A percentile compares a stretch with the other conserved stretches of the same genome.
Conservation (phyloP, 2,888 invertebrate genomes). For the Reticulitermes lucifugus region DNA sequence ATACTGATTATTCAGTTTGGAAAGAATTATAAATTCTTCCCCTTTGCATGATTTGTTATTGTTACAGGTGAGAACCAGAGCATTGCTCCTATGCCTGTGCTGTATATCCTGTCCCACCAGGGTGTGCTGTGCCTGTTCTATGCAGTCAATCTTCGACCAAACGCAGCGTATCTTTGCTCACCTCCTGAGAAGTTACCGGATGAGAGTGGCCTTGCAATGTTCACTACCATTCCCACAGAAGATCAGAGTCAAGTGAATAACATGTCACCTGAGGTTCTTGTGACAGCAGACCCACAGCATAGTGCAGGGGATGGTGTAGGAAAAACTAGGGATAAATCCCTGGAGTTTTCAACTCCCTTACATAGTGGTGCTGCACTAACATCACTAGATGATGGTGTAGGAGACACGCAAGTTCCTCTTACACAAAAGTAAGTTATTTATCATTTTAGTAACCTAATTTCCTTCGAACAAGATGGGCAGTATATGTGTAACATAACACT, state of each 20-base stretch:
- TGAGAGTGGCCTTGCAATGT: conserved; percentile 54
- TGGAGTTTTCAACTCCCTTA: neutral
- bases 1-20: too few species aligned
- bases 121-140: conserved; percentile 84
- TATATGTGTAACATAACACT: too few species aligned
- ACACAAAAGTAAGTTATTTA: neutral
- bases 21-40: too few species aligned
- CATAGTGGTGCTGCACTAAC: neutral
- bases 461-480: too few species aligned
- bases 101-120: conserved; percentile 81
- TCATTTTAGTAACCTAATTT: too few species aligned
- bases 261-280: neutral
- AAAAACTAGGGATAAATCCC: neutral
- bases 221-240: conserved; percentile 12
- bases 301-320: neutral
- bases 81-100: conserved; percentile 81
- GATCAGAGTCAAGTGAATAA: neutral
- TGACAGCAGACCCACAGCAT: neutral
- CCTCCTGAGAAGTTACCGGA: conserved; percentile 69
- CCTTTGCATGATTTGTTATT: neutral
- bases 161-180: conserved; percentile 71
- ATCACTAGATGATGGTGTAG: neutral
- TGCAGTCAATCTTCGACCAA: conserved; percentile 75
- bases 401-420: neutral
- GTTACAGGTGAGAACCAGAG: conserved; percentile 69